phyloP scores from a whole-genome alignment of 37 sponge, comb jelly and placozoan species.

The Mnemiopsis leidyi region DNA sequence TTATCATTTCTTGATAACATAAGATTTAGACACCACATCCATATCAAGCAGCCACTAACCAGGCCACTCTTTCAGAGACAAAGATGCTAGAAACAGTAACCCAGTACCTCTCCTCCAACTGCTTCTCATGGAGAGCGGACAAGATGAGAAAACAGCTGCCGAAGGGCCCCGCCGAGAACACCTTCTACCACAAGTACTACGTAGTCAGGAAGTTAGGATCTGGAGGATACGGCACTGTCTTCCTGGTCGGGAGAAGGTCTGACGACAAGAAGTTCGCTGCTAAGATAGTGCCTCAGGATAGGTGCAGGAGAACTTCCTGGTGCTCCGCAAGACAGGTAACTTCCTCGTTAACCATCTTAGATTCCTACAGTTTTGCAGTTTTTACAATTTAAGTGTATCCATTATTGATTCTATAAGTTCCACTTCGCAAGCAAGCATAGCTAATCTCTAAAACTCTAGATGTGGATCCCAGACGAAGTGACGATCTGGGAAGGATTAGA shows the following conservation, averaged over 20 bases:
- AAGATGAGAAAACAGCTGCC: neutral
- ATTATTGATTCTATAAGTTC: too few species aligned
- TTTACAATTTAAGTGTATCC: too few species aligned
- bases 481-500: neutral
- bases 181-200: slow-evolving; percentile 30
- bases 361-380: too few species aligned
- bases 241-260: neutral
- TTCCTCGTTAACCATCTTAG: neutral
- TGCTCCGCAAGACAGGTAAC: neutral
- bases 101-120: slow-evolving; percentile 46
- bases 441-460: neutral
- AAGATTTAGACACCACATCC: neutral
- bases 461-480: slow-evolving; percentile 6
- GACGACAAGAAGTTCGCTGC: slow-evolving; percentile 28
- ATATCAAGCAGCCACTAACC: neutral
- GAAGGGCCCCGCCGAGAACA: neutral
- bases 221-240: slow-evolving; percentile 54
- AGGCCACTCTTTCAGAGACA: neutral
- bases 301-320: slow-evolving; percentile 30
- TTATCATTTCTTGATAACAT: neutral
- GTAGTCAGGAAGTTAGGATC: slow-evolving; percentile 9
- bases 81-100: slow-evolving; percentile 32
- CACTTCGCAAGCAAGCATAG: too few species aligned
- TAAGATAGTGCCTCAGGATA: slow-evolving; percentile 5
- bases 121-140: slow-evolving; percentile 51